Evolutionary conservation across 2,113 vertebrate species (phyloP).

Genomic region (Phasianus colchicus): DNA sequence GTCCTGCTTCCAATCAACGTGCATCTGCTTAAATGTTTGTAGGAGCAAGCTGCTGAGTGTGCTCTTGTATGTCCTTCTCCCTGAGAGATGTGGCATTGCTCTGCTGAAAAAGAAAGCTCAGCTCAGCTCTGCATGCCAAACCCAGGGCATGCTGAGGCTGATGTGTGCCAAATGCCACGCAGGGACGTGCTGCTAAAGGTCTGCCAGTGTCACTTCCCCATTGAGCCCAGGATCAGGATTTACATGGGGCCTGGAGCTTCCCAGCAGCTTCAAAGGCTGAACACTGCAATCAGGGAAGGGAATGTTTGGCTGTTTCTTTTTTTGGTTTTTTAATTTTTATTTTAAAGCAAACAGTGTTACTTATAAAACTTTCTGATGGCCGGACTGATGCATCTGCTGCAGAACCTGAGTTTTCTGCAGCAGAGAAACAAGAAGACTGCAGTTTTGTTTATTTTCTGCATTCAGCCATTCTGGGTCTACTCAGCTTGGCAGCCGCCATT

Average conservation of each 20-base stretch:
- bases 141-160: neutral
- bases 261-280: neutral
- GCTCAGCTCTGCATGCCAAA: neutral
- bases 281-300: neutral
- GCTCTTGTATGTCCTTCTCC: neutral
- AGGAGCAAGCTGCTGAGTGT: neutral
- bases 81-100: neutral
- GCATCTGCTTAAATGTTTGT: neutral
- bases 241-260: neutral
- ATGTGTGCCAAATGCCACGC: neutral
- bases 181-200: neutral
- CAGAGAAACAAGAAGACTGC: neutral
- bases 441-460: neutral
- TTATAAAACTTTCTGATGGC: neutral
- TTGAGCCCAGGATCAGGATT: rapidly evolving
- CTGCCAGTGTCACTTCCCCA: neutral
- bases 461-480: neutral
- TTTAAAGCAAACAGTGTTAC: constrained; percentile 18
- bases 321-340: neutral
- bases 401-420: neutral
- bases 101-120: neutral
- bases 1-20: neutral
- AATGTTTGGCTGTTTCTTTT: neutral
- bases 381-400: neutral
- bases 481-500: neutral